Percentiles rank a stretch among this genome's conserved stretches.
phyloP scores from a whole-genome alignment of 2,797 vertebrate species.

The Enteromius unitaeniatus region DNA sequence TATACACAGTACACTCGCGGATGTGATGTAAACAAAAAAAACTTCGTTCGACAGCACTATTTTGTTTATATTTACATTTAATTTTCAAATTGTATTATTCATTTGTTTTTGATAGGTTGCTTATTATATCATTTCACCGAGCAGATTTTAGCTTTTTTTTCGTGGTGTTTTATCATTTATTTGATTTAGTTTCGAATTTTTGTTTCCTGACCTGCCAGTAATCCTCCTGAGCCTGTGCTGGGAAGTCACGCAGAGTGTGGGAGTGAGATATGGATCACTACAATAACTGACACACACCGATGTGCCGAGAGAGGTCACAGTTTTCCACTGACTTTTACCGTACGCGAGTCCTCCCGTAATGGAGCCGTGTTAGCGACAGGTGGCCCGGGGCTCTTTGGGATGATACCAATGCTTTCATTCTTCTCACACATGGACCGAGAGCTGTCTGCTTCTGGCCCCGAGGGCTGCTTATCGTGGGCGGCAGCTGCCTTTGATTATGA shows the following conservation, averaged over 20 bases:
- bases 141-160: background rate
- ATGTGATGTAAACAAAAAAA: too few species aligned
- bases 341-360: conserved; percentile 69
- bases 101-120: background rate
- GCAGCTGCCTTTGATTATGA: conserved; percentile 71
- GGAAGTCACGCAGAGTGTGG: conserved; percentile 5
- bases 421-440: background rate
- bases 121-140: background rate
- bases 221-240: background rate
- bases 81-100: background rate
- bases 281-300: conserved; percentile 5
- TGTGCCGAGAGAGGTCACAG: conserved; percentile 23
- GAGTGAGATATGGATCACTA: conserved; percentile 17
- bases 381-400: conserved; percentile 58
- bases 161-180: background rate
- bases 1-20: too few species aligned
- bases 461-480: conserved; percentile 47
- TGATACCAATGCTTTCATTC: background rate
- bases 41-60: too few species aligned
- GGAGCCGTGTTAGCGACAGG: conserved; percentile 50
- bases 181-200: background rate
- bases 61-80: too few species aligned
- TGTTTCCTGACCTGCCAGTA: background rate
- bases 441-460: conserved; percentile 48
- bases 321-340: conserved; percentile 69